Evolutionary conservation across 2,888 invertebrate species (phyloP).

Genomic region (Muschampia plurimacula): DNA sequence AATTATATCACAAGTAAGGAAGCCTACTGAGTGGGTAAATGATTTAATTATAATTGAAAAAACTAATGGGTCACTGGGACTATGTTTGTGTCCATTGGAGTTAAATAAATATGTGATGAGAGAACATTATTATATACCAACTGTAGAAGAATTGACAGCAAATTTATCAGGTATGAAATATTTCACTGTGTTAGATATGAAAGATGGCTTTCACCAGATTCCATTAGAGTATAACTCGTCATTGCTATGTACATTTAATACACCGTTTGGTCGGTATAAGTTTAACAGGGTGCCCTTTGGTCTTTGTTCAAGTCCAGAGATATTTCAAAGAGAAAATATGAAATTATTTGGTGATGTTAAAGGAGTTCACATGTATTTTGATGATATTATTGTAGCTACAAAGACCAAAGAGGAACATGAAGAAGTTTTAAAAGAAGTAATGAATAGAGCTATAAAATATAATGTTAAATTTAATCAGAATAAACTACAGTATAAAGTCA

Average conservation of each 20-base stretch:
- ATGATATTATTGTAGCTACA: neutral
- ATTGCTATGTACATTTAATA: slow-evolving; percentile 6
- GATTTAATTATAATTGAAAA: too few relatives aligned
- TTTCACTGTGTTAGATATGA: neutral
- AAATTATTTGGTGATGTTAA: slow-evolving; percentile 1
- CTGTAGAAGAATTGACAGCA: too few relatives aligned
- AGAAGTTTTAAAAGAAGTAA: neutral
- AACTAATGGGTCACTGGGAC: too few relatives aligned
- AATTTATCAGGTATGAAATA: too few relatives aligned
- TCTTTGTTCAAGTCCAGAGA: neutral
- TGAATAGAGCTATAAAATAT: neutral
- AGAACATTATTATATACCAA: too few relatives aligned
- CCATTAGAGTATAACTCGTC: neutral
- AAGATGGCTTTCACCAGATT: slow-evolving; percentile 5
- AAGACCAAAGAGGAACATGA: neutral
- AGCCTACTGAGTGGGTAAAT: too few relatives aligned
- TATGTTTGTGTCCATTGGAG: too few relatives aligned
- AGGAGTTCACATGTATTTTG: neutral
- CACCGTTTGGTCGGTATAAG: slow-evolving; percentile 4
- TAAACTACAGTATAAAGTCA: too few relatives aligned
- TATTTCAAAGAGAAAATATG: slow-evolving; percentile 1
- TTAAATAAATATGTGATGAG: too few relatives aligned
- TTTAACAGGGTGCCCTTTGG: neutral
- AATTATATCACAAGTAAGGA: too few relatives aligned
- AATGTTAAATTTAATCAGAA: neutral